A percentile compares a stretch with the other conserved stretches of the same genome.
Evolutionary conservation across 1,140 invertebrate species (phyloP).

Genomic region (Neelides sp.): DNA sequence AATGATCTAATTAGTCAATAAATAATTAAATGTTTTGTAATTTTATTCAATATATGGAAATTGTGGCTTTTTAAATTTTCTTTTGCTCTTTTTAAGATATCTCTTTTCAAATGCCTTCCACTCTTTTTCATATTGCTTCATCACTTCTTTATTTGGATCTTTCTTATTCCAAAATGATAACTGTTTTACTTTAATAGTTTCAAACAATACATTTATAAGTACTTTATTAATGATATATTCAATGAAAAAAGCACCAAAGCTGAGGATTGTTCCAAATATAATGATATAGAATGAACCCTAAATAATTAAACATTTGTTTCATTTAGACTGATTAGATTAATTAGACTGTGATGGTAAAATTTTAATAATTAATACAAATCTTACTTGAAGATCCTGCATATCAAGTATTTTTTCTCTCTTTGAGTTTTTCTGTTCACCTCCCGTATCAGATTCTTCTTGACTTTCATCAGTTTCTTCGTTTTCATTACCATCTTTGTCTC

Average conservation of each 20-base stretch:
- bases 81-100: background rate
- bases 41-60: background rate
- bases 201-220: background rate
- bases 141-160: background rate
- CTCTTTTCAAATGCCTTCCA: background rate
- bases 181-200: background rate
- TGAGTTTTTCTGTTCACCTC: background rate
- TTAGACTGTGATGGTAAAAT: background rate
- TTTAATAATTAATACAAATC: background rate
- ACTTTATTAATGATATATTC: background rate
- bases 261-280: too few relatives aligned
- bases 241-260: too few relatives aligned
- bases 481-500: slow-evolving; percentile 6
- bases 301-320: too few relatives aligned
- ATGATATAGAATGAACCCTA: too few relatives aligned
- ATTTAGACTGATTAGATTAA: background rate
- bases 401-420: background rate
- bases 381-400: background rate
- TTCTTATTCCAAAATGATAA: background rate
- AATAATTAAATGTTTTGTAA: background rate
- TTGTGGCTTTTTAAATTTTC: background rate
- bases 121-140: background rate
- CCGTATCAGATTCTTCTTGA: background rate
- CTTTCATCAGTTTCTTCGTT: background rate
- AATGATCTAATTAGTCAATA: too few relatives aligned